A percentile compares a stretch with the other conserved stretches of the same genome.
Conservation (phyloP, 2,888 invertebrate species). For the Tetropium fuscum region DNA sequence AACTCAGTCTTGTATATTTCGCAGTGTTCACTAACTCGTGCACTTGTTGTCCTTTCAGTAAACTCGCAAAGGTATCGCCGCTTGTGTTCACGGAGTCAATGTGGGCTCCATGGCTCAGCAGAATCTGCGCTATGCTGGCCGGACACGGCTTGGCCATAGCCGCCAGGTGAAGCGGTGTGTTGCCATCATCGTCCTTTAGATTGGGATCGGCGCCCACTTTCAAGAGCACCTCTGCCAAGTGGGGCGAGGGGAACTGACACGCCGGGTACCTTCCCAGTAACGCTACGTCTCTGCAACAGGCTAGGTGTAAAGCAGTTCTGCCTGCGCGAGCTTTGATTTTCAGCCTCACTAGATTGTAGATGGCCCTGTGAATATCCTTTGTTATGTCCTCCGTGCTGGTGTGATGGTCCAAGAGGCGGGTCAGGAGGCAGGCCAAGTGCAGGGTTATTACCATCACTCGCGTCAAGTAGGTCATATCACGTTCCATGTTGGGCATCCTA, state of each 20-base stretch:
- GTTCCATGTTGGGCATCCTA: slow-evolving; percentile 73
- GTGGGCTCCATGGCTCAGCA: slow-evolving; percentile 87
- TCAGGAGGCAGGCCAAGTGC: slow-evolving; percentile 84
- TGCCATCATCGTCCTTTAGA: slow-evolving; percentile 83
- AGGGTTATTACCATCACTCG: slow-evolving; percentile 88
- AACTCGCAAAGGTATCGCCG: slow-evolving; percentile 80
- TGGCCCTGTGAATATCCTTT: slow-evolving; percentile 76
- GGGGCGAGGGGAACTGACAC: slow-evolving; percentile 77
- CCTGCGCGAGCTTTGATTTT: slow-evolving; percentile 74
- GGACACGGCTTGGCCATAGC: slow-evolving; percentile 81
- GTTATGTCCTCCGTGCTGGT: slow-evolving; percentile 58
- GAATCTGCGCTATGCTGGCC: slow-evolving; percentile 75
- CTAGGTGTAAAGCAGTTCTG: slow-evolving; percentile 83
- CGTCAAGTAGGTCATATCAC: slow-evolving; percentile 83
- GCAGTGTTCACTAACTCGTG: slow-evolving; percentile 80
- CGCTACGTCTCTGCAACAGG: slow-evolving; percentile 83
- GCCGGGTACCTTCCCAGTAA: slow-evolving; percentile 77
- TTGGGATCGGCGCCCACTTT: slow-evolving; percentile 87
- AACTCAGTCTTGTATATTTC: slow-evolving; percentile 84
- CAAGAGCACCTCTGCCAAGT: slow-evolving; percentile 79
- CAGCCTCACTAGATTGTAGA: slow-evolving; percentile 83
- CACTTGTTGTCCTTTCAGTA: slow-evolving; percentile 74
- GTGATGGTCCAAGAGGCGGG: slow-evolving; percentile 71
- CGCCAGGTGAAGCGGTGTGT: slow-evolving; percentile 89
- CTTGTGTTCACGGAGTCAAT: slow-evolving; percentile 84